A percentile compares a stretch with the other conserved stretches of the same genome.
Evolutionary conservation across 2,888 invertebrate species (phyloP).

Genomic region (Operophtera brumata): DNA sequence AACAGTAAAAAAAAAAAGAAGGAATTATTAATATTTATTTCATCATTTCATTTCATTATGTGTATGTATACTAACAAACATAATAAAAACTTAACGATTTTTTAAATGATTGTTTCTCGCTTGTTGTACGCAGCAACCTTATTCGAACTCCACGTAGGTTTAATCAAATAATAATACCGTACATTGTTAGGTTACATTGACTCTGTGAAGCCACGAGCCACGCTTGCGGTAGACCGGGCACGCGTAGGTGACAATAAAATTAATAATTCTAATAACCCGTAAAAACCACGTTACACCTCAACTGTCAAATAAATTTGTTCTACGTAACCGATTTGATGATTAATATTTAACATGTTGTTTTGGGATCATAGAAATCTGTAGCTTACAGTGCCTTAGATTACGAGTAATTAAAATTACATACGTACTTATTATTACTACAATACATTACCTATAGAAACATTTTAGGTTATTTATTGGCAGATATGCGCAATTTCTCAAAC

Average conservation of each 20-base stretch:
- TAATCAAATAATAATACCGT: conserved; percentile 33
- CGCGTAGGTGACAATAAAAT: conserved; percentile 41
- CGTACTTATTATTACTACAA: not conserved
- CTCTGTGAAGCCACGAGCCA: conserved; percentile 24
- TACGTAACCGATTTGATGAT: conserved; percentile 15
- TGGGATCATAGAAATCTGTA: not conserved
- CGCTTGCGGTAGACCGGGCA: conserved; percentile 14
- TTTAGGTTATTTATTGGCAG: not conserved
- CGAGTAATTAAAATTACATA: not conserved
- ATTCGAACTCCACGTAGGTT: conserved; percentile 16
- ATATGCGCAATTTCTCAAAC: conserved; percentile 6
- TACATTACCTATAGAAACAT: not conserved
- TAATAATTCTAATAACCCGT: conserved; percentile 40
- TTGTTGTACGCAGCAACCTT: conserved; percentile 4
- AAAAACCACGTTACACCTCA: conserved; percentile 36
- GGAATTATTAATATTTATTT: too few relatives aligned
- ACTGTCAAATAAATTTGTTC: conserved; percentile 40
- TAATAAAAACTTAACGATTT: too few relatives aligned
- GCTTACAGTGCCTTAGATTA: not conserved
- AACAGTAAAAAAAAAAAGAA: too few relatives aligned
- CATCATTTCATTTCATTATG: too few relatives aligned
- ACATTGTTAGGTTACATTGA: conserved; percentile 39
- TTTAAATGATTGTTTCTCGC: not conserved
- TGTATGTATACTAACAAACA: too few relatives aligned
- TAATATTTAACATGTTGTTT: conserved; percentile 21